Evolutionary conservation across 2,797 vertebrate species (phyloP), one percentile per base, ranked within the genome.

Genomic region (Borostomias antarcticus): DNA sequence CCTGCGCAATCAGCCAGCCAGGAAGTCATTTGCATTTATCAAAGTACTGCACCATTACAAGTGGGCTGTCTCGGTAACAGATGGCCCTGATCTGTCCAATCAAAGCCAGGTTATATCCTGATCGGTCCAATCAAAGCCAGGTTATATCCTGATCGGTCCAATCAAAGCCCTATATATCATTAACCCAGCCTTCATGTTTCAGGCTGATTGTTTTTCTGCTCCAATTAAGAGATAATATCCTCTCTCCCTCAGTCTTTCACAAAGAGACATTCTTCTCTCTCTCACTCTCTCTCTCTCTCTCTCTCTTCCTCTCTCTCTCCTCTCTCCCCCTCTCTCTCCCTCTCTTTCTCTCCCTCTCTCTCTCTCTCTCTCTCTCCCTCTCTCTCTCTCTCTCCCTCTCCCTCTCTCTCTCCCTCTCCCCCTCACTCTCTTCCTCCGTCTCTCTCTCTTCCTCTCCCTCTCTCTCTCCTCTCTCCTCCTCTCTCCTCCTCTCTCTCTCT

Each of bases 1-100:
- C 61, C 61, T 64, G n/a, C 51, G 53, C 28, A 40, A 51, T 58
- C 29, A 40, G 59, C 45, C 61, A 30, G 30, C 37, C 53, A 64
- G 66, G 66, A 69, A 69, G 68, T 21, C 5, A 7, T 13, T 43
- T 65, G 8, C 48, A 23, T 69, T 63, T 64, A 59, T 58, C 61
- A 51, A 43, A 58, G 54, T 45, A 43, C 21, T n/a, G 32, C 15
- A 11, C 64, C 26, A 7, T 40, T n/a, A n/a, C n/a, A 57, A 69
- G 58, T 4, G 35, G 10, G 26, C 37, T 48, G 25, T 68, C 58
- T 59, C 13, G 59, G 10, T 15, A 37, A 30, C 47, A 40, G 29
- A 60, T 32, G 10, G n/a, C n/a, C 52, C n/a, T 51, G 37, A 68
- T 32, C 68, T 64, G 25, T 33, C 40, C 17, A 26, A 45, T 45